phyloP scores from a whole-genome alignment of 2,888 invertebrate species.

The Cheilosia pagana region DNA sequence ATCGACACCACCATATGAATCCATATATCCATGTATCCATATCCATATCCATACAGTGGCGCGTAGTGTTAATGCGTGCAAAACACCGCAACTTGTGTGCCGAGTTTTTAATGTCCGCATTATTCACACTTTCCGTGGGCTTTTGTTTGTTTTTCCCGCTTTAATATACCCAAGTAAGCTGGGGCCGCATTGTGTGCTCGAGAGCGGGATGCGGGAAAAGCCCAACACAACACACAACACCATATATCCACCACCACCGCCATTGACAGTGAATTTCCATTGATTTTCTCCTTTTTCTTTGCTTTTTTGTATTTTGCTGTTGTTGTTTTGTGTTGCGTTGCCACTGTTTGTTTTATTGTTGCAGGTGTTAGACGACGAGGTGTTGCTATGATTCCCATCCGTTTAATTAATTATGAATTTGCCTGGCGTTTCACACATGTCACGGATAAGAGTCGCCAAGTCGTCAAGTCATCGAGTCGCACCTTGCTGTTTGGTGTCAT shows the following conservation, averaged over 20 bases:
- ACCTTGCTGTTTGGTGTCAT: constrained; percentile 67
- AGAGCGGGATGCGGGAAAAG: constrained; percentile 24
- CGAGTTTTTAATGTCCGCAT: constrained; percentile 74
- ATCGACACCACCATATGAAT: not conserved
- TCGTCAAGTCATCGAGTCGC: constrained; percentile 65
- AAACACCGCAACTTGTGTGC: constrained; percentile 63
- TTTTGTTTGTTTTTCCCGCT: constrained; percentile 68
- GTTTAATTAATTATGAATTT: constrained; percentile 75
- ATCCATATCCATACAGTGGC: constrained; percentile 37
- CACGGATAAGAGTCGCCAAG: constrained; percentile 74
- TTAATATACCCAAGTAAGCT: constrained; percentile 29
- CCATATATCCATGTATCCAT: constrained; percentile 14
- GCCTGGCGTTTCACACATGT: constrained; percentile 74
- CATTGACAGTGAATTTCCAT: constrained; percentile 74
- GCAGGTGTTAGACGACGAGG: constrained; percentile 74
- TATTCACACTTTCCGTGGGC: constrained; percentile 74
- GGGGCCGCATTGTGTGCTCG: constrained; percentile 28
- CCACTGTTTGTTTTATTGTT: constrained; percentile 63
- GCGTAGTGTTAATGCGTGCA: constrained; percentile 70
- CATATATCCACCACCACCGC: constrained; percentile 13
- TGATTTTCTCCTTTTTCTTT: constrained; percentile 64
- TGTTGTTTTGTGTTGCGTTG: not conserved
- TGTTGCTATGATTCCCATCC: constrained; percentile 75
- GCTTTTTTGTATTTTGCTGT: constrained; percentile 21
- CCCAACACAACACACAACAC: constrained; percentile 6